Evolutionary conservation across 2,113 vertebrate genomes (phyloP).

Genomic region (Otocyon megalotis): DNA sequence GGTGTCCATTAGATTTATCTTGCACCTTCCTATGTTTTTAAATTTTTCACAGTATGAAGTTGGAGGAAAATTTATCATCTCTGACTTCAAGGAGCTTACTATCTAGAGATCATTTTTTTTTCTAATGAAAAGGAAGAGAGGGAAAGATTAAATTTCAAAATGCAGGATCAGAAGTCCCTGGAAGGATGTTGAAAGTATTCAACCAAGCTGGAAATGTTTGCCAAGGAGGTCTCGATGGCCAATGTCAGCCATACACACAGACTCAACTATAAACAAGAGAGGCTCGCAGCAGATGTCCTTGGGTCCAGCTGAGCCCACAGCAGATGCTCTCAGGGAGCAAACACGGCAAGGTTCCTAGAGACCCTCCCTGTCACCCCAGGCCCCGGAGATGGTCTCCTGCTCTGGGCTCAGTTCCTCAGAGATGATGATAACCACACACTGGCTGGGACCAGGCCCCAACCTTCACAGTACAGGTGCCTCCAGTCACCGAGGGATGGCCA

Average conservation of each 20-base stretch:
- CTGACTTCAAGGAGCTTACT: not conserved
- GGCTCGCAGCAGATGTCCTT: accelerated
- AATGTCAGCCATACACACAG: accelerated
- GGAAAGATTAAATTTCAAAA: not conserved
- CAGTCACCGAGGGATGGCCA: not conserved
- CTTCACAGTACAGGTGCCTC: not conserved
- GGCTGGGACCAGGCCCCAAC: accelerated
- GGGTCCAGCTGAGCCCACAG: not conserved
- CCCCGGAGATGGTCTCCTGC: too few species aligned
- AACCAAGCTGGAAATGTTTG: not conserved
- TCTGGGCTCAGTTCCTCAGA: not conserved
- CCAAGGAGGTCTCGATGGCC: not conserved
- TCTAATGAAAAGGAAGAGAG: not conserved
- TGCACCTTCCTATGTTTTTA: not conserved
- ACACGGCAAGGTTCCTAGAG: too few species aligned
- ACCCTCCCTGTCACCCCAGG: not conserved
- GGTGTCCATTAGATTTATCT: not conserved
- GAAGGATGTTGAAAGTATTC: not conserved
- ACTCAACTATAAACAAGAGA: too few species aligned
- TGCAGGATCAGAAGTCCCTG: not conserved
- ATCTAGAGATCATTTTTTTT: not conserved
- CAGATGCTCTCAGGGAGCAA: not conserved
- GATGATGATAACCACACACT: accelerated
- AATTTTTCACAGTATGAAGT: not conserved
- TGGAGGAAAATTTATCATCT: not conserved